These are phyloP conservation scores for Monarcha castaneiventris DNA, from an alignment of 2,113 vertebrate genomes.

Conservation along the genomic window DNA sequence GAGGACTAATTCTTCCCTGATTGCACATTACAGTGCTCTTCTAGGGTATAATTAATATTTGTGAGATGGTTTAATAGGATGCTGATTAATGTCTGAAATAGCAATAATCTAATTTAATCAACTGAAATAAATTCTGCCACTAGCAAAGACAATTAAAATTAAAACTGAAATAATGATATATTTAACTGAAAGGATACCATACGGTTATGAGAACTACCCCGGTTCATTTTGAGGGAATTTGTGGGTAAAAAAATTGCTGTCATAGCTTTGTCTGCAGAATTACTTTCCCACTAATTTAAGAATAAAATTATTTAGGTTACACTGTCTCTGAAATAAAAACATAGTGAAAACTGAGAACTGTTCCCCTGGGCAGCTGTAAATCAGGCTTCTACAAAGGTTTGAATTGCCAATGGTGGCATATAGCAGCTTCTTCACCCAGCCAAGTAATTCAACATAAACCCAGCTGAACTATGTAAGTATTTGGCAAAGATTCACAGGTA, in stretches of 20 bases:
- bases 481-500: neutral
- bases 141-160: conserved; percentile 26
- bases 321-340: neutral
- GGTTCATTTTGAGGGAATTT: neutral
- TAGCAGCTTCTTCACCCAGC: neutral
- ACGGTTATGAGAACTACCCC: neutral
- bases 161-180: conserved; percentile 4
- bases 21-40: neutral
- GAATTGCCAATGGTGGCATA: neutral
- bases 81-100: conserved; percentile 22
- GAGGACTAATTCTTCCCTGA: neutral
- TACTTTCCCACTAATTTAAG: neutral
- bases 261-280: neutral
- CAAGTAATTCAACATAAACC: neutral
- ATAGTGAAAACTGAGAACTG: neutral
- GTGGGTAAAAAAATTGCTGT: neutral
- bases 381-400: neutral
- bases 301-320: neutral
- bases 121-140: conserved; percentile 33
- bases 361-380: neutral
- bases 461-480: neutral
- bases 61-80: conserved; percentile 7
- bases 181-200: conserved; percentile 19
- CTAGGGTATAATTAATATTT: neutral
- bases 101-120: conserved; percentile 37